Base-by-base conservation (phyloP, 2,797 vertebrate species). In the Propithecus deckenii region DNA sequence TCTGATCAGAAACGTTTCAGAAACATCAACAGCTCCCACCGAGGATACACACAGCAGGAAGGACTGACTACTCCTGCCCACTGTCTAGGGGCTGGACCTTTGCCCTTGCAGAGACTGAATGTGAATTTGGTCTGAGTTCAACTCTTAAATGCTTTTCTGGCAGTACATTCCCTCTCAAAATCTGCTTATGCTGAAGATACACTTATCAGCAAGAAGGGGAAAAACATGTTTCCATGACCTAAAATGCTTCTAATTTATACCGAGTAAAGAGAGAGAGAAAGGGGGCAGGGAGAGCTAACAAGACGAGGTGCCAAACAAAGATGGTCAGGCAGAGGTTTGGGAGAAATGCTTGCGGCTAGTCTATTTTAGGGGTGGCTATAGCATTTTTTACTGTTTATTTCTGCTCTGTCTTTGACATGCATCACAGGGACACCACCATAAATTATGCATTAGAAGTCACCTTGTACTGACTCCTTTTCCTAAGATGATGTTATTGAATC, bases 61-160 rank as follows among this genome's bases (percentile, higher is more conserved):
- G 32, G 41, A 50, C 38, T 75, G 46, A 25, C 32, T 18, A 23
- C 22, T 83, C 41, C 90, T 46, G 67, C 65, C 48, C 32, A 7
- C 43, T 17, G 32, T 41, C 81, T 46, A 8, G 41, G 86, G 48
- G 67, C 35, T 30, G 61, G 84, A 48, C 17, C 85, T 72, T 46
- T 43, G 52, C 50, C 65, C 80, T 41, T 15, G n/a, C 17, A 69
- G 74, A 92, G 55, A 67, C 22, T 50, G 46, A 84, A 92, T 67
- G 14, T 38, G 14, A 38, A 92, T 75, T 96, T 98, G 94, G 95
- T 96, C 91, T 59, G 25, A 1, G 59, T 97, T 97, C 94, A 95
- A 95, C 43, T 84, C 84, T 79, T 96, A 95, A 95, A 92, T 90
- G 97, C 80, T 71, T 94, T 96, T 50, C 89, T 96, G 96, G 96